phyloP scores from a whole-genome alignment of 2,113 vertebrate genomes.

The Daphoenositta chrysoptera region DNA sequence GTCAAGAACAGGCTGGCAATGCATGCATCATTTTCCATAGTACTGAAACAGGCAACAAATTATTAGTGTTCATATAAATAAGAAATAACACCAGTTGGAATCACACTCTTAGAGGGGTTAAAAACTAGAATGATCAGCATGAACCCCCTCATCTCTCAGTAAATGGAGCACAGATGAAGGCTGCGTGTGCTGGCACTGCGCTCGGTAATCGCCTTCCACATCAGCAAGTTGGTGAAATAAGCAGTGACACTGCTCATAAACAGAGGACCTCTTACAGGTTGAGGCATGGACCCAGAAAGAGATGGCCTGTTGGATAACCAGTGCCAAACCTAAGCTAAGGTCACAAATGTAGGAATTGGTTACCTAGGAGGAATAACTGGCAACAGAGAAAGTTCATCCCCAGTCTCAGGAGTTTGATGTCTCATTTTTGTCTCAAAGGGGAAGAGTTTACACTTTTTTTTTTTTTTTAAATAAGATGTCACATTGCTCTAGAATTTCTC shows the following conservation, averaged over 20 bases:
- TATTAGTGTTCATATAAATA: background rate
- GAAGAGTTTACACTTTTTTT: background rate
- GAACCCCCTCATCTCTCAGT: background rate
- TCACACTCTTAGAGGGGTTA: background rate
- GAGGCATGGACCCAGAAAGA: background rate
- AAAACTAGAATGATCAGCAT: background rate
- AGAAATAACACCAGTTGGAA: background rate
- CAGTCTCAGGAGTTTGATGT: background rate
- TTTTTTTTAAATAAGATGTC: background rate
- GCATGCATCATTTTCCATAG: background rate
- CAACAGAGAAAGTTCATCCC: background rate
- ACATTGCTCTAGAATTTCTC: background rate
- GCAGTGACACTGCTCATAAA: background rate
- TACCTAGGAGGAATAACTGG: background rate
- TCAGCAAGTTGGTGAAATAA: background rate
- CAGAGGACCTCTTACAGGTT: background rate
- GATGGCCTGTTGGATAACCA: background rate
- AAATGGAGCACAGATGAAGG: background rate
- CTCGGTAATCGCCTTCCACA: background rate
- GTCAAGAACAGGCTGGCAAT: background rate
- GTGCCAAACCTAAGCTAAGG: background rate
- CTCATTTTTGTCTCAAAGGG: background rate
- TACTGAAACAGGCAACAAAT: background rate
- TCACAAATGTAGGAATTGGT: background rate
- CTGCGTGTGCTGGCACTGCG: accelerated